Percentiles rank a stretch among this genome's conserved stretches.
Conservation (phyloP, 2,113 vertebrate genomes). For the Albula goreensis region DNA sequence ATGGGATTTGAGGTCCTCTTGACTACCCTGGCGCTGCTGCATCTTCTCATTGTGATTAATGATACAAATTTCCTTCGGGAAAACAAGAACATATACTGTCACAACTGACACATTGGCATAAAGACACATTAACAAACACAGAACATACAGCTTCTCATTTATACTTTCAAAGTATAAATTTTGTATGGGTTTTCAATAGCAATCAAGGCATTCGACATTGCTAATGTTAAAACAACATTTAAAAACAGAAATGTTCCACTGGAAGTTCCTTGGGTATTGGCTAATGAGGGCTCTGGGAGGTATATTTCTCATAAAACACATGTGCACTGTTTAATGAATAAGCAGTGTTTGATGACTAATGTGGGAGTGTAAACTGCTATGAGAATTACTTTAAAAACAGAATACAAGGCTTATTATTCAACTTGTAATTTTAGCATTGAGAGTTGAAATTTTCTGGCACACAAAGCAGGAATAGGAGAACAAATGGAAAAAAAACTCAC, state of each 20-base stretch:
- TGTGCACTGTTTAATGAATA: background rate
- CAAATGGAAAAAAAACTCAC: background rate
- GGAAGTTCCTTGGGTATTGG: background rate
- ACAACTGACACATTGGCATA: background rate
- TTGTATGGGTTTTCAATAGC: background rate
- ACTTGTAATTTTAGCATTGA: background rate
- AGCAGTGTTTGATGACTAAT: background rate
- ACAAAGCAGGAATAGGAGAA: background rate
- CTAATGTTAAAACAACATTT: background rate
- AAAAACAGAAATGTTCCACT: background rate
- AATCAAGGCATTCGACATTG: background rate
- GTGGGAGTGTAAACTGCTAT: background rate
- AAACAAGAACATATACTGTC: conserved; percentile 16
- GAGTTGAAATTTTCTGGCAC: background rate
- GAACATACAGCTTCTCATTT: background rate
- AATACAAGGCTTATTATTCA: background rate
- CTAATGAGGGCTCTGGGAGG: background rate
- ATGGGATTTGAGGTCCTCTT: conserved; percentile 65
- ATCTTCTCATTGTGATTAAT: conserved; percentile 90
- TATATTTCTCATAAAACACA: background rate
- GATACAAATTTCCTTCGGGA: conserved; percentile 89
- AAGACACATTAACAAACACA: background rate
- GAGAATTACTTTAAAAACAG: background rate
- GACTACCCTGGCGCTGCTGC: conserved; percentile 72
- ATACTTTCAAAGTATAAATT: background rate